These are phyloP conservation scores for Acridotheres tristis DNA, from an alignment of 2,797 vertebrate species.

Conservation along the genomic window DNA sequence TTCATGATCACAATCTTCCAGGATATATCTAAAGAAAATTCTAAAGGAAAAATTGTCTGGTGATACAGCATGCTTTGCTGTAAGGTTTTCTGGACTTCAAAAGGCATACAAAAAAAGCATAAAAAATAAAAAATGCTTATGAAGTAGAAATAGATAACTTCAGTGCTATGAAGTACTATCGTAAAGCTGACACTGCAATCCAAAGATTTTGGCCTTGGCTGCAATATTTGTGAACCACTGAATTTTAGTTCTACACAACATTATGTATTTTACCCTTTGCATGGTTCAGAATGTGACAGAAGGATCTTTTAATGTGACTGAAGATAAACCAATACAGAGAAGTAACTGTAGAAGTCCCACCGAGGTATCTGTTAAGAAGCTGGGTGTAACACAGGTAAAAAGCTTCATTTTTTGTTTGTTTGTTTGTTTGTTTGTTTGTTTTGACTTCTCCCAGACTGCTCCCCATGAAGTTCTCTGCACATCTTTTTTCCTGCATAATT, in stretches of 20 bases:
- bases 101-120: neutral
- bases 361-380: neutral
- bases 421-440: neutral
- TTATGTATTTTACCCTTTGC: neutral
- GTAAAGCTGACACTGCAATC: neutral
- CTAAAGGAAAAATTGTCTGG: neutral
- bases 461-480: neutral
- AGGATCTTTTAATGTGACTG: neutral
- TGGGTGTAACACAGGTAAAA: neutral
- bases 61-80: neutral
- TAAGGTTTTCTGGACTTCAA: slow-evolving; percentile 24
- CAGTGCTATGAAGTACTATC: neutral
- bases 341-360: neutral
- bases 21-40: slow-evolving; percentile 5
- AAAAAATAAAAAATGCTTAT: slow-evolving; percentile 17
- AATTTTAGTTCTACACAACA: neutral
- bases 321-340: neutral
- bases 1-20: neutral
- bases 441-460: neutral
- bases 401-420: neutral
- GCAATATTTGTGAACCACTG: neutral
- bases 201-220: slow-evolving; percentile 1
- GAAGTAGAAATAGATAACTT: slow-evolving; percentile 21
- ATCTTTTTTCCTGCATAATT: neutral
- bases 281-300: neutral